These are phyloP conservation scores for Eupithecia vulgata DNA, from an alignment of 2,888 invertebrate genomes.

Conservation along the genomic window DNA sequence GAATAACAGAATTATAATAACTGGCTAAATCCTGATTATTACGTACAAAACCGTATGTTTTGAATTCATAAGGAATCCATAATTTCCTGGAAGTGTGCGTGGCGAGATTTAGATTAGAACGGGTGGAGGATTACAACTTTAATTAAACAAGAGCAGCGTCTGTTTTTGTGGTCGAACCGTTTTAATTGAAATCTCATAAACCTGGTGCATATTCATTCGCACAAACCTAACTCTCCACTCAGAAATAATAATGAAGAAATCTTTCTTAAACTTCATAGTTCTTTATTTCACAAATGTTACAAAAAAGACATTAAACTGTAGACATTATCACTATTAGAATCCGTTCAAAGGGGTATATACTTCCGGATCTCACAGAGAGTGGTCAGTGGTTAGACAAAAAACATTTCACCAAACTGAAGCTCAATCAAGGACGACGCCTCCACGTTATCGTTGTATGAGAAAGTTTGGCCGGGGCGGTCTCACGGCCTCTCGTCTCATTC, in stretches of 20 bases:
- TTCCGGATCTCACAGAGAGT: conserved; percentile 44
- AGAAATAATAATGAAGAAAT: neutral
- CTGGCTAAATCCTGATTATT: conserved; percentile 56
- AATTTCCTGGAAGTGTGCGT: conserved; percentile 54
- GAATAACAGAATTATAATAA: conserved; percentile 62
- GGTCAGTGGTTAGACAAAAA: conserved; percentile 41
- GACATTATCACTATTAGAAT: conserved; percentile 1
- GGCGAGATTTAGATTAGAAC: conserved; percentile 42
- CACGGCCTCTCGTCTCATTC: conserved; percentile 50
- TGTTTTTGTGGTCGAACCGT: neutral
- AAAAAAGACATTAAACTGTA: neutral
- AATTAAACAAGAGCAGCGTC: conserved; percentile 19
- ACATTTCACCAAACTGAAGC: conserved; percentile 38
- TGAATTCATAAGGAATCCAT: conserved; percentile 48
- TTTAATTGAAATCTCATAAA: neutral
- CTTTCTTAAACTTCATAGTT: neutral
- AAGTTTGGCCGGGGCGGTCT: conserved; percentile 57
- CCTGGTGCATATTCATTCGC: neutral
- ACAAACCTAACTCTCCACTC: neutral
- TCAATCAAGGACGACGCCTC: conserved; percentile 51
- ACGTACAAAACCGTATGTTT: conserved; percentile 49
- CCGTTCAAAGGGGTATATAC: conserved; percentile 18
- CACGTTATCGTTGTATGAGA: conserved; percentile 61
- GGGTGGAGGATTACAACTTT: conserved; percentile 36
- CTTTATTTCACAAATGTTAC: neutral